These are phyloP conservation scores for Encarsia formosa DNA, from an alignment of 2,888 invertebrate genomes.

Conservation along the genomic window DNA sequence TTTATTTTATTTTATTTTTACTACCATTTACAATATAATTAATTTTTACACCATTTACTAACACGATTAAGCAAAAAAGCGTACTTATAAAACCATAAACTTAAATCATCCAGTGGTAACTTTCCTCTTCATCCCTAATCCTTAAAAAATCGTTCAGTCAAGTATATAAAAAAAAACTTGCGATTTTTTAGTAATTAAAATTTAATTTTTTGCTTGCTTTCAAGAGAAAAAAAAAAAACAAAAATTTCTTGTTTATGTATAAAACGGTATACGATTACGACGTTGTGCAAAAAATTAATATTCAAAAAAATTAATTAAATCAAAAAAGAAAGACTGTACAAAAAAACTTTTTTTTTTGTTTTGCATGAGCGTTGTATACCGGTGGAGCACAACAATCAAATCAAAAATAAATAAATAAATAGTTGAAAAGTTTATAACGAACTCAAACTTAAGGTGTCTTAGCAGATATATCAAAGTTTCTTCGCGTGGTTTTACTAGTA, in stretches of 20 bases:
- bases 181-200: no score
- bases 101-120: no score
- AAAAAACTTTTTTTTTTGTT: constrained; percentile 15
- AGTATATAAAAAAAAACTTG: no score
- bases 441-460: constrained; percentile 29
- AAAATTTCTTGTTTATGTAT: background rate
- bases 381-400: constrained; percentile 25
- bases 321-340: constrained; percentile 11
- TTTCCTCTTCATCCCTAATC: no score
- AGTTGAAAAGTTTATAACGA: constrained; percentile 26
- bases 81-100: no score
- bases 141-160: no score
- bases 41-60: no score
- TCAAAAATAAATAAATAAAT: constrained; percentile 21
- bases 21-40: no score
- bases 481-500: constrained; percentile 15
- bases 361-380: constrained; percentile 26
- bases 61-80: no score
- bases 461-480: constrained; percentile 26
- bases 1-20: no score
- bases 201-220: no score
- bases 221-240: background rate
- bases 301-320: background rate
- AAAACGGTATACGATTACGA: constrained; percentile 24
- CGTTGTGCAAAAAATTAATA: constrained; percentile 13